Conservation (phyloP, 2,113 vertebrate genomes). For the Centrocercus urophasianus region DNA sequence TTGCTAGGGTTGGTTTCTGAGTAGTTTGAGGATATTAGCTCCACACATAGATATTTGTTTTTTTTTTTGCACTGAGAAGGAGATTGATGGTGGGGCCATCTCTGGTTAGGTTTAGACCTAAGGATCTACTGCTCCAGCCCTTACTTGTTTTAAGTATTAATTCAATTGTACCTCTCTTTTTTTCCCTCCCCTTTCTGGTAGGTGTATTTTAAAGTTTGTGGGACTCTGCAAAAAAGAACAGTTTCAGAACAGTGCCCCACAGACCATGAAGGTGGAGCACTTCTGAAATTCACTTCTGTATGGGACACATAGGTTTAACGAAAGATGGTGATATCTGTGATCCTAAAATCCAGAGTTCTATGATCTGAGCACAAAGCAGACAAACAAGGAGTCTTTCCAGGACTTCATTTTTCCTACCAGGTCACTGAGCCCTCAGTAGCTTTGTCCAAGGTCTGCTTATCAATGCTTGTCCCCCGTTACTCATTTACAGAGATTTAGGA, state of each 20-base stretch:
- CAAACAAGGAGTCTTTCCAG: not conserved
- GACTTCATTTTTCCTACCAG: not conserved
- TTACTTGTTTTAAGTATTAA: not conserved
- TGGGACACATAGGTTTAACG: not conserved
- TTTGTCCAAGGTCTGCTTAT: not conserved
- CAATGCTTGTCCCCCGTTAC: accelerated
- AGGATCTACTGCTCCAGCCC: not conserved
- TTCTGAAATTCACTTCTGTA: not conserved
- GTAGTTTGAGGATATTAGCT: not conserved
- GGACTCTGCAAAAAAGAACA: not conserved
- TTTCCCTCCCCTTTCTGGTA: not conserved
- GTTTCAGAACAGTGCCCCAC: not conserved
- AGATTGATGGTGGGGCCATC: not conserved
- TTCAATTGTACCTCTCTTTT: not conserved
- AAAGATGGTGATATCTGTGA: not conserved
- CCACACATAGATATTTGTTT: not conserved
- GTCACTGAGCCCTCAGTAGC: not conserved
- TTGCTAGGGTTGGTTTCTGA: not conserved
- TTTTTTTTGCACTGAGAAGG: not conserved
- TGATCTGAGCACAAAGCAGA: not conserved
- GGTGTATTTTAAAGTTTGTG: not conserved
- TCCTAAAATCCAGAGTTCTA: not conserved
- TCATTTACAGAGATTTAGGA: not conserved
- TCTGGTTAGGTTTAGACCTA: not conserved
- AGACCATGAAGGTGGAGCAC: not conserved